Evolutionary conservation across 2,888 invertebrate species (phyloP).

Genomic region (Thyatira batis): DNA sequence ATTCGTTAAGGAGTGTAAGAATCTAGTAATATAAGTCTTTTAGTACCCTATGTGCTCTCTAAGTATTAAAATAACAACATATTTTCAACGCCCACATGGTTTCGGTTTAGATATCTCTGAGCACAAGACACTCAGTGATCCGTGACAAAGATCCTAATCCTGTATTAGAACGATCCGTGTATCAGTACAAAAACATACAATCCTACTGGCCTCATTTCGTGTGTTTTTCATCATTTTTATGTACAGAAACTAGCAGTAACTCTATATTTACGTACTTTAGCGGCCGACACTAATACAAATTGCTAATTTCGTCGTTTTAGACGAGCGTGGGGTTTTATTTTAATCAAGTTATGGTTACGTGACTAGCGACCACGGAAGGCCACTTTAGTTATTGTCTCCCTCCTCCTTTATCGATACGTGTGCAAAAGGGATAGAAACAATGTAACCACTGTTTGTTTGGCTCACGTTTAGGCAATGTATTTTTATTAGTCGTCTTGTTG

Average conservation of each 20-base stretch:
- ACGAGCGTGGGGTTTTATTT: conserved; percentile 1
- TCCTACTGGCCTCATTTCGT: conserved; percentile 12
- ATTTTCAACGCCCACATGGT: no score
- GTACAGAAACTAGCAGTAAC: background rate
- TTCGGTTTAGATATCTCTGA: no score
- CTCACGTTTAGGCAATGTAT: conserved; percentile 1
- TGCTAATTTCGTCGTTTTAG: conserved; percentile 10
- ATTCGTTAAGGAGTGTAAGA: no score
- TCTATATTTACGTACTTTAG: conserved; percentile 10
- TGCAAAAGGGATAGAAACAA: background rate
- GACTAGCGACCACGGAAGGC: background rate
- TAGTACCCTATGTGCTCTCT: no score
- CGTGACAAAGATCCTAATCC: background rate
- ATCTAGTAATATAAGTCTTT: no score
- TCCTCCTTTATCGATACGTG: background rate
- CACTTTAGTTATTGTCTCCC: background rate
- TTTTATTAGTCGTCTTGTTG: background rate
- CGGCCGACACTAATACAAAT: conserved; percentile 10
- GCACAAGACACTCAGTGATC: background rate
- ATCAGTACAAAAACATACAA: conserved; percentile 5
- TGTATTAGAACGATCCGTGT: background rate
- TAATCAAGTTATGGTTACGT: conserved; percentile 3
- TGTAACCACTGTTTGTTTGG: background rate
- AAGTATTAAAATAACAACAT: no score
- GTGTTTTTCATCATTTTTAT: conserved; percentile 8